These are phyloP conservation scores for Allophyes oxyacanthae DNA, from an alignment of 2,888 invertebrate species.

Conservation along the genomic window DNA sequence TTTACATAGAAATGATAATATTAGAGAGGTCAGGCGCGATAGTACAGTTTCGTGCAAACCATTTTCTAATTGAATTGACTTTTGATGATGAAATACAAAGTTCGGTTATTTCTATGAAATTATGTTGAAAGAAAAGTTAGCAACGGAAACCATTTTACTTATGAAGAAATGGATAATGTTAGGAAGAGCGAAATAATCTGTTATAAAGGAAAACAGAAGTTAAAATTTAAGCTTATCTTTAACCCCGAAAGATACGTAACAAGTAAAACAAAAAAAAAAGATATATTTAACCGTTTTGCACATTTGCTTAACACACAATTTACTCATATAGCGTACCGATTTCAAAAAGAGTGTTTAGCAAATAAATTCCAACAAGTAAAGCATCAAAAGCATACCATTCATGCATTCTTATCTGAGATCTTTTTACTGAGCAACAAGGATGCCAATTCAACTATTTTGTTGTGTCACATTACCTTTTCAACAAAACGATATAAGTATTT, in stretches of 20 bases:
- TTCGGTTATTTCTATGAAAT: slow-evolving; percentile 18
- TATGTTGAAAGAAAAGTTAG: slow-evolving; percentile 20
- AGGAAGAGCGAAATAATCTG: neutral
- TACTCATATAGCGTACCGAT: too few species aligned
- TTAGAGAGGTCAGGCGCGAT: slow-evolving; percentile 28
- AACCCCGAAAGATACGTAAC: too few species aligned
- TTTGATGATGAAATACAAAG: slow-evolving; percentile 24
- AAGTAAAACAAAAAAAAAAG: too few species aligned
- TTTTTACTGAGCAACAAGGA: slow-evolving; percentile 13
- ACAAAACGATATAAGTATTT: slow-evolving; percentile 30
- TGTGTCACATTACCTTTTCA: slow-evolving; percentile 35
- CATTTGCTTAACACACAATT: too few species aligned
- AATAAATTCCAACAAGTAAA: neutral
- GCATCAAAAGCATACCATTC: neutral
- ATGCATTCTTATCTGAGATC: too few species aligned
- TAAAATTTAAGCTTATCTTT: too few species aligned
- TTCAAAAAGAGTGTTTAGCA: too few species aligned
- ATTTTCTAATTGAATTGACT: slow-evolving; percentile 33
- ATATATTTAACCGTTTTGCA: too few species aligned
- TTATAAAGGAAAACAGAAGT: too few species aligned
- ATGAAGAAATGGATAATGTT: slow-evolving; percentile 4
- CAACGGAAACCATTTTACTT: slow-evolving; percentile 2
- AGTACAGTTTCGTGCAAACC: slow-evolving; percentile 22
- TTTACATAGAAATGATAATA: slow-evolving; percentile 25
- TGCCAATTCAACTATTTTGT: slow-evolving; percentile 19